phyloP scores from a whole-genome alignment of 1,140 invertebrate species.

The Gryllus bimaculatus region DNA sequence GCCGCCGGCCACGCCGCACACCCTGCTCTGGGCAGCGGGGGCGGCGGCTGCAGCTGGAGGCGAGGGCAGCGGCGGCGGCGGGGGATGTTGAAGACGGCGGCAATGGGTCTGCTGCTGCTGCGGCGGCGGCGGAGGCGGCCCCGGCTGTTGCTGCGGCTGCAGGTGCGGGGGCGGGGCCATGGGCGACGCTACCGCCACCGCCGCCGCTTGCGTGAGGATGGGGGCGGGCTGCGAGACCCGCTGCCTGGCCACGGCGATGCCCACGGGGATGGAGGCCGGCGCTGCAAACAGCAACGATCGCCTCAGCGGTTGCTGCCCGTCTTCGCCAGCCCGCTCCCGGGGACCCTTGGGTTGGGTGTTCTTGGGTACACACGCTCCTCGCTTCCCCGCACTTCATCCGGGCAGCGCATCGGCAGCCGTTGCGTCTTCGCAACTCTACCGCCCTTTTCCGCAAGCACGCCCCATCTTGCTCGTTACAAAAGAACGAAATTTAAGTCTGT shows the following conservation, averaged over 20 bases:
- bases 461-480: no score
- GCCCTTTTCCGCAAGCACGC: no score
- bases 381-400: no score
- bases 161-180: no score
- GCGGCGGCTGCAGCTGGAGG: slow-evolving; percentile 11
- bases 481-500: no score
- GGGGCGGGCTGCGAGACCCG: slow-evolving; percentile 8
- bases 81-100: neutral
- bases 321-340: neutral
- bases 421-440: no score
- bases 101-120: neutral
- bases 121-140: neutral
- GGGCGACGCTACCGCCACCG: neutral
- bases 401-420: no score
- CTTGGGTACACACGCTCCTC: no score
- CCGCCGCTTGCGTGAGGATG: neutral
- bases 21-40: neutral
- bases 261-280: slow-evolving; percentile 15
- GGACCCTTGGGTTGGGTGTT: no score
- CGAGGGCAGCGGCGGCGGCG: no score
- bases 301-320: neutral
- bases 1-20: neutral
- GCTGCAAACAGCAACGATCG: neutral
- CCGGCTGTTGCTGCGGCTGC: neutral
- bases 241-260: slow-evolving; percentile 19